Evolutionary conservation across 2,888 invertebrate species (phyloP).

Genomic region (Mamestra brassicae): DNA sequence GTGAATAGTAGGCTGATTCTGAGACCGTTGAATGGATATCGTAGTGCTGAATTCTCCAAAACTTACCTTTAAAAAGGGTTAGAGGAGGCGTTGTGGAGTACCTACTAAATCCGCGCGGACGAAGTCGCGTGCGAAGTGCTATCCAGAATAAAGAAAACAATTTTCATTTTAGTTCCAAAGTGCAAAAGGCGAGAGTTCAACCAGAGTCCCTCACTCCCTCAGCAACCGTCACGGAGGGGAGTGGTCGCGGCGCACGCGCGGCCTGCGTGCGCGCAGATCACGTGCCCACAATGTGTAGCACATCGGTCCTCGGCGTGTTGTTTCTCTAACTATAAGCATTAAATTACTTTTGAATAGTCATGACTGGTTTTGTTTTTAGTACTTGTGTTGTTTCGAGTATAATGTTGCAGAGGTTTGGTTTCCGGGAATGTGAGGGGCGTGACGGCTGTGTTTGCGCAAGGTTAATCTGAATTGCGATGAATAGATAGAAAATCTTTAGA

Average conservation of each 20-base stretch:
- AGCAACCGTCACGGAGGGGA: slow-evolving; percentile 54
- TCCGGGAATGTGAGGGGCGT: slow-evolving; percentile 21
- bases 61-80: no score
- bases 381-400: slow-evolving; percentile 3
- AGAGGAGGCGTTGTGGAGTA: no score
- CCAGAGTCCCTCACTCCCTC: slow-evolving; percentile 44
- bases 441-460: slow-evolving; percentile 13
- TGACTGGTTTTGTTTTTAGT: slow-evolving; percentile 28
- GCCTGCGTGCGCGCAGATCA: slow-evolving; percentile 64
- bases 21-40: no score
- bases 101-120: no score
- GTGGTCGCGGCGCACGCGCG: slow-evolving; percentile 57
- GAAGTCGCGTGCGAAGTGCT: no score
- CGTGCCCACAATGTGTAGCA: slow-evolving; percentile 45
- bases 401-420: not conserved
- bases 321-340: slow-evolving; percentile 29
- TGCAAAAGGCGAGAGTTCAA: slow-evolving; percentile 41
- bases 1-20: no score
- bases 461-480: not conserved
- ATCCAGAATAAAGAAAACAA: no score
- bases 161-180: slow-evolving; percentile 35
- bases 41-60: no score
- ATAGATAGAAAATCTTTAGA: no score
- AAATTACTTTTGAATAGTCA: slow-evolving; percentile 38
- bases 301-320: slow-evolving; percentile 41